Evolutionary conservation across 2,888 invertebrate species (phyloP).

Genomic region (Cantharis flavilabris): DNA sequence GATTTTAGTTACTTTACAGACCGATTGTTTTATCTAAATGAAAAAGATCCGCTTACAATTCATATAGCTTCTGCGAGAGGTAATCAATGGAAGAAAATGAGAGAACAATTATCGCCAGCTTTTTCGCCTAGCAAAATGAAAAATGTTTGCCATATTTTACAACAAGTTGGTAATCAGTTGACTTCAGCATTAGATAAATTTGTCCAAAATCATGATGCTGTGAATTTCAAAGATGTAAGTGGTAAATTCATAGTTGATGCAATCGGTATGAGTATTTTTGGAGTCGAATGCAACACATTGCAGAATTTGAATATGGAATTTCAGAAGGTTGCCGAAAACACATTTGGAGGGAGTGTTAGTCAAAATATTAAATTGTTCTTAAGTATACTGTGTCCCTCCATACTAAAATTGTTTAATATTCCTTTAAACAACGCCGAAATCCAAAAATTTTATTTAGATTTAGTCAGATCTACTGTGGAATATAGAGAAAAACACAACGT

Average conservation of each 20-base stretch:
- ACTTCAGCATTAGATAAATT: slow-evolving; percentile 31
- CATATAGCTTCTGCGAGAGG: slow-evolving; percentile 52
- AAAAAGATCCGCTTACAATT: slow-evolving; percentile 50
- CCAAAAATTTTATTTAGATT: background rate
- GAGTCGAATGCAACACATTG: slow-evolving; percentile 54
- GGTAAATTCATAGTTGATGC: slow-evolving; percentile 51
- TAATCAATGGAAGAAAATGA: slow-evolving; percentile 57
- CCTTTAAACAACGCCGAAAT: background rate
- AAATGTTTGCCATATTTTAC: slow-evolving; percentile 55
- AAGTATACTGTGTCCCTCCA: background rate
- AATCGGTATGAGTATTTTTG: slow-evolving; percentile 51
- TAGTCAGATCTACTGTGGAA: background rate
- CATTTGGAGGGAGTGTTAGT: slow-evolving; percentile 32
- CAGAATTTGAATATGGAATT: slow-evolving; percentile 48
- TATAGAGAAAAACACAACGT: slow-evolving; percentile 2
- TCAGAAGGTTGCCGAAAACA: slow-evolving; percentile 40
- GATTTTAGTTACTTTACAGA: slow-evolving; percentile 56
- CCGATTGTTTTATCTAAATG: slow-evolving; percentile 51
- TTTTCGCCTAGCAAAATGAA: slow-evolving; percentile 60
- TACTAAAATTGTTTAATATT: background rate
- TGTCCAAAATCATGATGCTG: background rate
- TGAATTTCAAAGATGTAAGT: slow-evolving; percentile 37
- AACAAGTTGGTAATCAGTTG: slow-evolving; percentile 46
- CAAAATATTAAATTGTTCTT: background rate
- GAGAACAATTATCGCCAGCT: slow-evolving; percentile 57